Conservation (phyloP, 2,888 invertebrate genomes). For the Germaria angustata region DNA sequence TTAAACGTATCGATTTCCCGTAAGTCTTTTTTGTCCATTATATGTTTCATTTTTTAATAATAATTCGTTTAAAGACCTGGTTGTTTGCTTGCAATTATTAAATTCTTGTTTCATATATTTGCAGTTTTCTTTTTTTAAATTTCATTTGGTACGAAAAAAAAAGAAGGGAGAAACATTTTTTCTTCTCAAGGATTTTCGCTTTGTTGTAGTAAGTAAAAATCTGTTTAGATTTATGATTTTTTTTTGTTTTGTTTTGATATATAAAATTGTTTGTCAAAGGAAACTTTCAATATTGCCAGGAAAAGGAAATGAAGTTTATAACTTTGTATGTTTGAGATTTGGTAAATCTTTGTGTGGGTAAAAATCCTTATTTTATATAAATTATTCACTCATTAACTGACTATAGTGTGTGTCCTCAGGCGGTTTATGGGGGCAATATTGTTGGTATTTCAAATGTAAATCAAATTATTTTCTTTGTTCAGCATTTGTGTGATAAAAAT, state of each 20-base stretch:
- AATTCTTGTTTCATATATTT: conserved; percentile 62
- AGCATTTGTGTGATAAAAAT: conserved; percentile 36
- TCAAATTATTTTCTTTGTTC: conserved; percentile 19
- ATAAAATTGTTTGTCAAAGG: conserved; percentile 17
- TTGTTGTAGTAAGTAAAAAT: not conserved
- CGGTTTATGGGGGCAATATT: conserved; percentile 40
- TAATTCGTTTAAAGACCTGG: conserved; percentile 39
- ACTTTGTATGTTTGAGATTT: conserved; percentile 2
- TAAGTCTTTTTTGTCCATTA: conserved; percentile 50
- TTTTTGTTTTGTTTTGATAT: too few species aligned
- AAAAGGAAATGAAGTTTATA: conserved; percentile 5
- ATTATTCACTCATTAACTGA: conserved; percentile 23
- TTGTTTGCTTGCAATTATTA: conserved; percentile 53
- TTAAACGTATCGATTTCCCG: conserved; percentile 63
- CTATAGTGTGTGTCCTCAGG: conserved; percentile 47
- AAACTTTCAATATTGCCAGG: conserved; percentile 39
- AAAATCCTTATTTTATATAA: conserved; percentile 22
- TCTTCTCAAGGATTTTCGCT: not conserved
- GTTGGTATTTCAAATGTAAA: not conserved
- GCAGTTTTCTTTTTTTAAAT: conserved; percentile 36
- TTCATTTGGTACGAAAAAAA: conserved; percentile 21
- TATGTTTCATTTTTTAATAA: not conserved
- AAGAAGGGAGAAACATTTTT: not conserved
- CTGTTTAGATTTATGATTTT: not conserved
- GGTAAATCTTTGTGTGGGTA: conserved; percentile 7